Percentiles rank a stretch among this genome's conserved stretches.
Evolutionary conservation across 1,140 invertebrate species (phyloP).

Genomic region (Papilio xuthus): DNA sequence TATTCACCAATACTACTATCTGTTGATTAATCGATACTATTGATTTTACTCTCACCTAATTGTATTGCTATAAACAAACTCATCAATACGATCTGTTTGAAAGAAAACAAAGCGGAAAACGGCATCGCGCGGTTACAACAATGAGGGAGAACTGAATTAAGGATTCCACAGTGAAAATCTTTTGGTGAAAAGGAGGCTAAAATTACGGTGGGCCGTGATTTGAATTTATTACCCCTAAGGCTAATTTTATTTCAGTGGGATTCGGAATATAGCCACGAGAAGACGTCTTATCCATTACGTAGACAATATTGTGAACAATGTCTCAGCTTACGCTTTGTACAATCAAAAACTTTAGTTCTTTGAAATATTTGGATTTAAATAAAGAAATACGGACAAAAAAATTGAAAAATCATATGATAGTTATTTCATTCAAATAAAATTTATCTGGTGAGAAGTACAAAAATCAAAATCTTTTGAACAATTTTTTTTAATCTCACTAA

Average conservation of each 20-base stretch:
- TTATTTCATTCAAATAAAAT: too few relatives aligned
- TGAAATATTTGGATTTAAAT: slow-evolving; percentile 42
- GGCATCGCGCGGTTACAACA: slow-evolving; percentile 56
- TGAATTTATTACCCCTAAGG: slow-evolving; percentile 72
- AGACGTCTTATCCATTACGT: slow-evolving; percentile 55
- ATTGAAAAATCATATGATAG: not conserved
- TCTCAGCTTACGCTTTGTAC: slow-evolving; percentile 54
- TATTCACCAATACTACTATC: not conserved
- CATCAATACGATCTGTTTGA: slow-evolving; percentile 25
- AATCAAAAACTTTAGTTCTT: slow-evolving; percentile 52
- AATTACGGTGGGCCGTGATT: slow-evolving; percentile 69
- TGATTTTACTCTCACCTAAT: slow-evolving; percentile 35
- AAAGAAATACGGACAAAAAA: not conserved
- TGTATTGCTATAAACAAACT: slow-evolving; percentile 48
- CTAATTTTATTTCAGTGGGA: slow-evolving; percentile 70
- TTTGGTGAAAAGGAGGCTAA: slow-evolving; percentile 64
- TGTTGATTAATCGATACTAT: not conserved
- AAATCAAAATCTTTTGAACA: too few relatives aligned
- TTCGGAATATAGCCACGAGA: slow-evolving; percentile 55
- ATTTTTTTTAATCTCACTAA: too few relatives aligned
- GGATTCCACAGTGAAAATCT: slow-evolving; percentile 63
- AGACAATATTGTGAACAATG: slow-evolving; percentile 64
- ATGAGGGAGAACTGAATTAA: slow-evolving; percentile 68
- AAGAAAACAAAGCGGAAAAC: slow-evolving; percentile 51
- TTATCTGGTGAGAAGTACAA: too few relatives aligned